phyloP scores from a whole-genome alignment of 2,888 invertebrate species.

The Thymelicus lineola region DNA sequence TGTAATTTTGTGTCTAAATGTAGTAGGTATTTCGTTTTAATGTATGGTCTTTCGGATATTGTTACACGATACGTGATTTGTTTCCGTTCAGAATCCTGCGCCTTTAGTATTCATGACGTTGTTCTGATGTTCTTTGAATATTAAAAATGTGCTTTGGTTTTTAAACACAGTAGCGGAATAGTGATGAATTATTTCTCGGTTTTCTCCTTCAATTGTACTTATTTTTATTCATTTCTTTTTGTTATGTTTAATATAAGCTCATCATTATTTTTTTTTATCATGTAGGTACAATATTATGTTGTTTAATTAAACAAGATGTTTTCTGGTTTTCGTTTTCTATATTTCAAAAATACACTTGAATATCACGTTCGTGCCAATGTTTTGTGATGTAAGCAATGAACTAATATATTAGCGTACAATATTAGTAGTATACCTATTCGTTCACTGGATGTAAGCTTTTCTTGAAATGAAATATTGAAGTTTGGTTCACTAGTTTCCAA shows the following conservation, averaged over 20 bases:
- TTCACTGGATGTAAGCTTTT: too few species aligned
- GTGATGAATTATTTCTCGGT: conserved; percentile 15
- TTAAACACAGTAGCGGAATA: background rate
- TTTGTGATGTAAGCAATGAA: too few species aligned
- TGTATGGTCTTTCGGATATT: background rate
- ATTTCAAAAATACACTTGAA: too few species aligned
- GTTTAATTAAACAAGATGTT: background rate
- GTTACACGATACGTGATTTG: conserved; percentile 28
- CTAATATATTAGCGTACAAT: too few species aligned
- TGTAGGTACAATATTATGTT: background rate
- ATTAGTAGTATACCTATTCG: too few species aligned
- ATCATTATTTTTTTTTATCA: too few species aligned
- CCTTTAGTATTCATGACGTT: conserved; percentile 29
- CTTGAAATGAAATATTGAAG: too few species aligned
- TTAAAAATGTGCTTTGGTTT: conserved; percentile 26
- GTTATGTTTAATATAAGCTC: too few species aligned
- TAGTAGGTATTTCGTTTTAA: background rate
- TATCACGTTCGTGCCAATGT: too few species aligned
- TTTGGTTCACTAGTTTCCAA: too few species aligned
- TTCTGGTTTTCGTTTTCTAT: too few species aligned
- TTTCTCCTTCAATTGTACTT: conserved; percentile 10
- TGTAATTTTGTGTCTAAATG: conserved; percentile 5
- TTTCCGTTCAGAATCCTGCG: conserved; percentile 29
- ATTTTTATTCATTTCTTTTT: conserved; percentile 4
- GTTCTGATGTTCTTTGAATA: conserved; percentile 29